Conservation (phyloP, 2,797 vertebrate genomes). For the Acanthis flammea region DNA sequence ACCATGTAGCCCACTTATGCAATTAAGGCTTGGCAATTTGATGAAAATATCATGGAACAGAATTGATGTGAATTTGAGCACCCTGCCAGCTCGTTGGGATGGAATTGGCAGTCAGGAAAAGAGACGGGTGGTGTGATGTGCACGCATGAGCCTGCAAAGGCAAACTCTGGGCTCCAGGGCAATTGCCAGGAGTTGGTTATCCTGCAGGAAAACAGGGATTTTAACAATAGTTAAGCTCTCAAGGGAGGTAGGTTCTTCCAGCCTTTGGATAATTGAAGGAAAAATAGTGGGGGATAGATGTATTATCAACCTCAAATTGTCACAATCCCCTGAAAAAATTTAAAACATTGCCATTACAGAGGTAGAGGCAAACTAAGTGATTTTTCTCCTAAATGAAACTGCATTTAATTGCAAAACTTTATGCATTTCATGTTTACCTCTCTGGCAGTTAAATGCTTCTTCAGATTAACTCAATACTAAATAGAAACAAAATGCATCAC, state of each 20-base stretch:
- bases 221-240: slow-evolving; percentile 34
- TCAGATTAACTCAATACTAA: background rate
- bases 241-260: background rate
- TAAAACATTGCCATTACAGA: background rate
- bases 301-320: background rate
- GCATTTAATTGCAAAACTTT: background rate
- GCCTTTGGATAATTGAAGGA: background rate
- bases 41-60: slow-evolving; percentile 68
- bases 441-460: background rate
- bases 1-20: slow-evolving; percentile 51
- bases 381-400: background rate
- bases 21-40: slow-evolving; percentile 67
- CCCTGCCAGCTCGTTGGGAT: slow-evolving; percentile 63
- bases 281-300: background rate
- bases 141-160: slow-evolving; percentile 52
- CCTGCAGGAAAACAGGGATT: slow-evolving; percentile 44
- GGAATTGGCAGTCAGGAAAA: slow-evolving; percentile 62
- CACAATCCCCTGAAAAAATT: background rate
- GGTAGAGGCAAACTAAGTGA: background rate
- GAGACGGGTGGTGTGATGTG: slow-evolving; percentile 61
- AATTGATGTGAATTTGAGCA: slow-evolving; percentile 61
- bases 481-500: background rate
- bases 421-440: background rate
- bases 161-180: slow-evolving; percentile 51
- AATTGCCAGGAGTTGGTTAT: slow-evolving; percentile 57